A percentile compares a stretch with the other conserved stretches of the same genome.
These are phyloP conservation scores for Noturus placidus DNA, from an alignment of 2,113 vertebrate genomes.

Conservation along the genomic window DNA sequence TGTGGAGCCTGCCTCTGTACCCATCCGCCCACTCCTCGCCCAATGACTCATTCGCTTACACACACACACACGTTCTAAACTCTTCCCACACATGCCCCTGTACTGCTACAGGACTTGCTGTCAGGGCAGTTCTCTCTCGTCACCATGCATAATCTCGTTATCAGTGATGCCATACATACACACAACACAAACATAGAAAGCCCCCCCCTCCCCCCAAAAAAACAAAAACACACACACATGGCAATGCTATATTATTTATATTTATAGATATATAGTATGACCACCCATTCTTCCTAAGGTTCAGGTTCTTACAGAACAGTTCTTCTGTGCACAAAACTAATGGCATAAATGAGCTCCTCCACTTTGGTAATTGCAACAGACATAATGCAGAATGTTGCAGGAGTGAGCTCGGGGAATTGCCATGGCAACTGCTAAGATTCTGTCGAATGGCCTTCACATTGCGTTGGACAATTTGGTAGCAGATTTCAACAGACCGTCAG, in stretches of 20 bases:
- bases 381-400: conserved; percentile 34
- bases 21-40: conserved; percentile 50
- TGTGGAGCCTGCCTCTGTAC: conserved; percentile 49
- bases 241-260: not conserved
- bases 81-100: conserved; percentile 68
- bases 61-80: conserved; percentile 56
- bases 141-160: conserved; percentile 57
- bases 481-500: not conserved
- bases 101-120: conserved; percentile 64
- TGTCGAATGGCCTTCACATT: conserved; percentile 4
- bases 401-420: conserved; percentile 46
- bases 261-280: no score
- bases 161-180: not conserved
- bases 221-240: conserved; percentile 1
- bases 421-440: conserved; percentile 52
- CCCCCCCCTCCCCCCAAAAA: not conserved
- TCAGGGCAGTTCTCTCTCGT: conserved; percentile 38
- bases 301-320: not conserved
- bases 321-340: conserved; percentile 4
- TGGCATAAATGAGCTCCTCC: conserved; percentile 15
- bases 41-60: conserved; percentile 40
- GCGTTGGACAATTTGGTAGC: not conserved
- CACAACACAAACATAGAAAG: not conserved
- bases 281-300: no score
- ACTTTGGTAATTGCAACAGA: conserved; percentile 32